phyloP scores from a whole-genome alignment of 2,113 vertebrate genomes.

The Micromys minutus region DNA sequence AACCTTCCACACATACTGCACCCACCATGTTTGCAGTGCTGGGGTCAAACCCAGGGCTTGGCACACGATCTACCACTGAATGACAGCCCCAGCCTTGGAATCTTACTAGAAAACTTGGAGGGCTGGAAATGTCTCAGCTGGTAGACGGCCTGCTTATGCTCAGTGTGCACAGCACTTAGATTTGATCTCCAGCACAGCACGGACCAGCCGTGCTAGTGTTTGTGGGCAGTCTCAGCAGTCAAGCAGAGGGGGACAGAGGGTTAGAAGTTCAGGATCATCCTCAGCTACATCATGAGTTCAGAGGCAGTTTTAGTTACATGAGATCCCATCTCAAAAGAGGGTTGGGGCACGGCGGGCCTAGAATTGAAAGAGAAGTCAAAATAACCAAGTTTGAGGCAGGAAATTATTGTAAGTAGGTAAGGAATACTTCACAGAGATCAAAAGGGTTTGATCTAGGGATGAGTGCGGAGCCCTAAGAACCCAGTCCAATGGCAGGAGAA shows the following conservation, averaged over 20 bases:
- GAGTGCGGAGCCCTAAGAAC: background rate
- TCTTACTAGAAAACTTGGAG: background rate
- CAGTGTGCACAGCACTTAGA: background rate
- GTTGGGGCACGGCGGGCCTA: background rate
- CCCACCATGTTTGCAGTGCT: background rate
- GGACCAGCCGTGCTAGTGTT: background rate
- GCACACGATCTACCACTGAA: too few species aligned
- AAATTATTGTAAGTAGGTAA: background rate
- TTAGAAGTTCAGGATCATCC: background rate
- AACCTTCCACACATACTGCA: background rate
- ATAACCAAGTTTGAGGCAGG: background rate
- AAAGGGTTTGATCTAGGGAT: background rate
- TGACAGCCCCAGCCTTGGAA: background rate
- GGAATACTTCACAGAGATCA: background rate
- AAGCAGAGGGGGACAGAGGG: background rate
- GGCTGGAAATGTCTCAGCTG: background rate
- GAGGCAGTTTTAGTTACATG: background rate
- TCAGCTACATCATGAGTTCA: background rate
- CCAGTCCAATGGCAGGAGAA: background rate
- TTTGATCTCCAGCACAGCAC: background rate
- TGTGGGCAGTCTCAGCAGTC: background rate
- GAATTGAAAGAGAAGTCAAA: background rate
- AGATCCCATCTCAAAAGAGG: background rate
- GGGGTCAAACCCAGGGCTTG: background rate
- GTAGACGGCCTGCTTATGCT: background rate